Evolutionary conservation across 2,113 vertebrate species (phyloP).

Genomic region (Ptyas mucosa): DNA sequence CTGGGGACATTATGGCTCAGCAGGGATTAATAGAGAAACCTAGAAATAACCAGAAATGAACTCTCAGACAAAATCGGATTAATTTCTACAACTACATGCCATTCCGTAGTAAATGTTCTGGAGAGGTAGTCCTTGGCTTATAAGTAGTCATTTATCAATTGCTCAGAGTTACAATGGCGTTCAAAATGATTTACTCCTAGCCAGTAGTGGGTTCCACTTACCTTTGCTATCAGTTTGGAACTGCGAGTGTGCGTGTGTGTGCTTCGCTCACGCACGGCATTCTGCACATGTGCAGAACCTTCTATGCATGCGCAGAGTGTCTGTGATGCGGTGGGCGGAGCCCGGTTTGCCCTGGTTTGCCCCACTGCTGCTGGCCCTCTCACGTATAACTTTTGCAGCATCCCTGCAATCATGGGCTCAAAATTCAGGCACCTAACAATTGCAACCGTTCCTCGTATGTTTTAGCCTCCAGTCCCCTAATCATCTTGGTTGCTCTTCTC

Average conservation of each 20-base stretch:
- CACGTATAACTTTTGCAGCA: background rate
- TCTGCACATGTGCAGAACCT: no score
- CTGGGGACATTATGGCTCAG: background rate
- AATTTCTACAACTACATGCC: background rate
- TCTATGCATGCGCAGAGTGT: no score
- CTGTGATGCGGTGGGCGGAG: no score
- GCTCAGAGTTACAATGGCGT: background rate
- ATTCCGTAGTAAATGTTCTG: background rate
- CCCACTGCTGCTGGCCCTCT: background rate
- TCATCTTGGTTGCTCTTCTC: no score
- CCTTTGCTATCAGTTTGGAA: no score
- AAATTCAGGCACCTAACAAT: background rate
- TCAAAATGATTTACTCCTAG: background rate
- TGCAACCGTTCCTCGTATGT: background rate
- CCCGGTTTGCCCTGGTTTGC: no score
- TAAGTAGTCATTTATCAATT: background rate
- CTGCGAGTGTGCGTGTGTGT: no score
- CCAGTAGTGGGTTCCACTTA: no score
- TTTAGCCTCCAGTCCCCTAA: no score
- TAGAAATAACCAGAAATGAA: background rate
- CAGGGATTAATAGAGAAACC: background rate
- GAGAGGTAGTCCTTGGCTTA: background rate
- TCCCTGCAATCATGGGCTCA: fast-evolving
- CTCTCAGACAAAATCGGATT: background rate
- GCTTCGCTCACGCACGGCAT: no score